Percentiles rank a stretch among this genome's conserved stretches.
phyloP scores from a whole-genome alignment of 2,888 invertebrate genomes.

The Brachyptera risi region DNA sequence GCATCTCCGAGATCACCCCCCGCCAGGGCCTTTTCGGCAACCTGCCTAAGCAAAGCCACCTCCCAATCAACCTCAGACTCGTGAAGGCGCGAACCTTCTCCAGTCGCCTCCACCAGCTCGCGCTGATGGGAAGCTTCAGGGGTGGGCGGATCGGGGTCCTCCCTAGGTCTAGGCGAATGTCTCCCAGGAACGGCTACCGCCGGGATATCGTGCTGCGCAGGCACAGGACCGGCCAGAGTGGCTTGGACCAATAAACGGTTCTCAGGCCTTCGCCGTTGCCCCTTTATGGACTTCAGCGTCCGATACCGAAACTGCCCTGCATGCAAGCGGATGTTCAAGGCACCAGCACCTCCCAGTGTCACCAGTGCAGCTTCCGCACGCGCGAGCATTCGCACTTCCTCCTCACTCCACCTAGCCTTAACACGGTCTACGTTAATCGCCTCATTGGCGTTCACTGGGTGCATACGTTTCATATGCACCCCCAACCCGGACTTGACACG shows the following conservation, averaged over 20 bases:
- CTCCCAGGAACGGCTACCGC: not conserved
- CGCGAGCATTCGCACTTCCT: slow-evolving; percentile 2
- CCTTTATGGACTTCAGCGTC: not conserved
- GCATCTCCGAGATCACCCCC: not conserved
- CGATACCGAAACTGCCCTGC: not conserved
- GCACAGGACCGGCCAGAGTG: too few relatives aligned
- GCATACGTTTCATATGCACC: not conserved
- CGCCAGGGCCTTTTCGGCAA: not conserved
- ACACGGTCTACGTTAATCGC: not conserved
- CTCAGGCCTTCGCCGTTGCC: not conserved
- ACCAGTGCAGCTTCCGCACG: not conserved
- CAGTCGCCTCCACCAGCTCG: slow-evolving; percentile 5
- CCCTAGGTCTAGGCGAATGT: not conserved
- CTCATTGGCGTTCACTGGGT: not conserved
- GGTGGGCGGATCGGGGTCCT: not conserved
- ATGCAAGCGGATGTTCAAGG: not conserved
- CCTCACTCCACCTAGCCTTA: slow-evolving; percentile 14
- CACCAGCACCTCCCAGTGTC: not conserved
- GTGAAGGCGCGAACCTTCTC: not conserved
- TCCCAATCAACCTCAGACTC: not conserved
- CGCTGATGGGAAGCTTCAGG: not conserved
- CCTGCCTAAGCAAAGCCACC: not conserved
- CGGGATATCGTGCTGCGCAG: not conserved
- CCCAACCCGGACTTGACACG: not conserved
- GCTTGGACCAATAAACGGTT: not conserved